Conservation (phyloP, 2,888 invertebrate species). For the Cabera pusaria region DNA sequence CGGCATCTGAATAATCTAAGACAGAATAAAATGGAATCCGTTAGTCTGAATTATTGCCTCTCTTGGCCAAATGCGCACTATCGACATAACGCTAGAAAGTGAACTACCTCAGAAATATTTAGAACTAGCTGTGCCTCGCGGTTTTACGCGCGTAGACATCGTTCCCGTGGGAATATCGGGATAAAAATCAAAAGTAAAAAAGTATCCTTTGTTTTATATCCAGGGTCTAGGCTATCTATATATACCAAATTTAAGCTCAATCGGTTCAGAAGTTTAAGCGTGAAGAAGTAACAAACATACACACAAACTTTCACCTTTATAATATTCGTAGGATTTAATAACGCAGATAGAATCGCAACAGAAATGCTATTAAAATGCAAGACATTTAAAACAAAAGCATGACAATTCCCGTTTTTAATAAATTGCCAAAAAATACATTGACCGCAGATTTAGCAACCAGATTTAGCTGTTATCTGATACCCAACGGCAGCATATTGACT, state of each 20-base stretch:
- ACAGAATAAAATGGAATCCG: conserved; percentile 38
- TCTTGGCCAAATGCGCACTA: conserved; percentile 33
- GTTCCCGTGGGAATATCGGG: no score
- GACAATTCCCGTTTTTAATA: conserved; percentile 16
- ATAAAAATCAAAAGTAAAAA: no score
- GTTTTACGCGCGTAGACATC: no score
- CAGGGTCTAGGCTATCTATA: no score
- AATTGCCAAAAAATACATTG: conserved; percentile 30
- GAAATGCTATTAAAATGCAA: conserved; percentile 11
- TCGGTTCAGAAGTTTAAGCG: no score
- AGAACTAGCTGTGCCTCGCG: no score
- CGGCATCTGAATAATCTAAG: conserved; percentile 57
- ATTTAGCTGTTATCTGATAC: conserved; percentile 42
- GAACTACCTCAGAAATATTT: conserved; percentile 9
- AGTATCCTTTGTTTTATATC: no score
- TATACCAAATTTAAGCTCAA: no score
- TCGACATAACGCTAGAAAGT: conserved; percentile 34
- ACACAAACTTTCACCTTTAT: no score
- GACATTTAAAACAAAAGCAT: conserved; percentile 18
- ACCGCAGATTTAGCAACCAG: conserved; percentile 30
- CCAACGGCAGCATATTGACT: conserved; percentile 47
- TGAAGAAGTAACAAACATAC: no score
- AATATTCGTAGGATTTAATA: no score
- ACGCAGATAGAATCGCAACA: conserved; percentile 8
- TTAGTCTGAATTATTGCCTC: conserved; percentile 24